Conservation (phyloP, 2,113 vertebrate genomes). For the Fulmarus glacialis region DNA sequence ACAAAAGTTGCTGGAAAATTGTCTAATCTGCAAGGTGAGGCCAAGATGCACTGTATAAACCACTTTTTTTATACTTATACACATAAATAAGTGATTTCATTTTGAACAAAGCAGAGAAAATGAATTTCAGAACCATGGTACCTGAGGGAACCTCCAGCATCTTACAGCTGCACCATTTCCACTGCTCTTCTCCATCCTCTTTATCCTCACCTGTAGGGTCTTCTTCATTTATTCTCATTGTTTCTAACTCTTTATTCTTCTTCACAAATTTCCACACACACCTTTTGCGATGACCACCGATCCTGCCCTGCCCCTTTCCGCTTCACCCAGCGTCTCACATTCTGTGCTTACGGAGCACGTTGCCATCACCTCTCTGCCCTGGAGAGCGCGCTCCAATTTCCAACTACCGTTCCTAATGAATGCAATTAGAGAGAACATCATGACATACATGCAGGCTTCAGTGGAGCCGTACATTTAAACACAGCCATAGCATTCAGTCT, state of each 20-base stretch:
- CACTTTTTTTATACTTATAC: background rate
- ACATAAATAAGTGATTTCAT: background rate
- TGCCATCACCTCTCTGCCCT: background rate
- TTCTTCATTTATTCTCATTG: background rate
- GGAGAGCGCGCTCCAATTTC: background rate
- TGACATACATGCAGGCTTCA: rapidly evolving
- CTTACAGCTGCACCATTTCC: background rate
- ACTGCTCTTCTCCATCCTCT: background rate
- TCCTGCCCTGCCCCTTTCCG: rapidly evolving
- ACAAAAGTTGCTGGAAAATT: background rate
- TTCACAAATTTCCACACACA: background rate
- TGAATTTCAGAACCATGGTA: background rate
- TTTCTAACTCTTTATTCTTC: background rate
- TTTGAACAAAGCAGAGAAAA: background rate
- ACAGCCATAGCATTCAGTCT: background rate
- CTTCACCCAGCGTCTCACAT: background rate
- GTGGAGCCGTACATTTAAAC: background rate
- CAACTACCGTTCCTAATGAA: background rate
- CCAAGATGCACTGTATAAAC: rapidly evolving
- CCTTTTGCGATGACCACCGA: background rate
- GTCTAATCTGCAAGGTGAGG: background rate
- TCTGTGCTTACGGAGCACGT: rapidly evolving
- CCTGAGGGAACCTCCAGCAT: background rate
- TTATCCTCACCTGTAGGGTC: background rate
- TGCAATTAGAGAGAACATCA: background rate